Evolutionary conservation across 2,113 vertebrate species (phyloP), one percentile per base, ranked within the genome.

Genomic region (Ahaetulla prasina): DNA sequence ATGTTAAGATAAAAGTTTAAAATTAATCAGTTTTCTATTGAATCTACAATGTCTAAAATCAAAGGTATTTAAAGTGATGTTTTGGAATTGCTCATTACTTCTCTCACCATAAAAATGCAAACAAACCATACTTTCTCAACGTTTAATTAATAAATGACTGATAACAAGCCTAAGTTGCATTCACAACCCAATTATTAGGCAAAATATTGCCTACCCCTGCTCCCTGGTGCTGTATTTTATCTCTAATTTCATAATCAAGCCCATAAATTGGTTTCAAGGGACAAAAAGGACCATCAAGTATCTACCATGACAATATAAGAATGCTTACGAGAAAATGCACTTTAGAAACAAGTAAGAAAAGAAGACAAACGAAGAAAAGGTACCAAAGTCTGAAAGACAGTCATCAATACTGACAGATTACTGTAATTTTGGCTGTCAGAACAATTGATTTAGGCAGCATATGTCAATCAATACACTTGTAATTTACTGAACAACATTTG

Each of bases 391-490:
- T 97, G 96, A 98, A 98, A 98, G 98, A 98, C 96, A 97, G 97
- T 97, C 97, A 98, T 99, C 98, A 99, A 99, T 99, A 99, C 98
- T 98, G 98, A 99, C 98, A 99, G 99, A 99, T 99, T 98, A 99
- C 99, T 99, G 98, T 99, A 99, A 99, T 99, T 99, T 98, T 98
- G 98, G 97, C 98, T 99, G 98, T 99, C 98, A 99, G 98, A 98
- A 98, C 96, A 98, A 99, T 99, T 98, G 98, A 99, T 98, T 98
- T 98, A 97, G 97, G 97, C 98, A 98, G 98, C 98, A 98, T 98
- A 98, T 98, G 97, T 98, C 98, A 98, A 99, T 99, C 99, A 98
- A 99, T 99, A 99, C 96, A 96, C 96, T 98, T 97, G 98, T 98
- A 98, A 98, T 98, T 98, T 98, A 98, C 97, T 95, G 98, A 98